Evolutionary conservation across 2,888 invertebrate genomes (phyloP), one percentile per base, ranked within the genome.

Genomic region (Dinocampus coccinellae): DNA sequence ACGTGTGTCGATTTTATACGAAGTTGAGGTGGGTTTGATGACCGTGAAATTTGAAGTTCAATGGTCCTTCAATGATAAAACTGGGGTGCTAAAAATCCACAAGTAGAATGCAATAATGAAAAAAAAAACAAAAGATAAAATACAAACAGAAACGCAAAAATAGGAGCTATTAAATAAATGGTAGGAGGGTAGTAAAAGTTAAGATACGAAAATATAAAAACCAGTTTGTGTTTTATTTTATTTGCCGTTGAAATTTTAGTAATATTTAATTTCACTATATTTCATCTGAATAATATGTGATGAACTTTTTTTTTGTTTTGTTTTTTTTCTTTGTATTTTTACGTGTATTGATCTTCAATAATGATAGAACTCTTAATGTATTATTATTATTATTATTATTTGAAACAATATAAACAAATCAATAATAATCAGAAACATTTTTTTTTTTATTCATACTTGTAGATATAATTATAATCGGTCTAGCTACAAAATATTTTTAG

Each of bases 221-320:
- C 77, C 80, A 78, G 74, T 79, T 80, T 78, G 70, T 69, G 57
- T 60, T 63, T 57, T 63, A 47, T 76, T 80, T 81, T 80, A 79
- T 78, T 80, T 76, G 60, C 77, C 78, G 71, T 78, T n/a, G 75
- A 77, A 79, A 80, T 78, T 76, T 73, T 78, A 78, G 73, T 78
- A 80, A 80, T 77, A 77, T 80, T n/a, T 76, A 72, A 78, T 76
- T 79, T 77, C 76, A 74, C 75, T 70, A 64, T 55, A 55, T 39
- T 24, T 22, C 57, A 52, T 22, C n/a, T n/a, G 52, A 53, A 16
- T 6, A 58, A 33, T 4, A 34, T n/a, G 16, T 1, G 7, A 7
- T 16, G 7, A 20, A 20, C 9, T 47, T 7, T n/a, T 47, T 39
- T 7, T n/a, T 47, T 16, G 6, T 47, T 47, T 3, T n/a, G 13